Conservation (phyloP, 2,797 vertebrate genomes). For the Anomalospiza imberbis region DNA sequence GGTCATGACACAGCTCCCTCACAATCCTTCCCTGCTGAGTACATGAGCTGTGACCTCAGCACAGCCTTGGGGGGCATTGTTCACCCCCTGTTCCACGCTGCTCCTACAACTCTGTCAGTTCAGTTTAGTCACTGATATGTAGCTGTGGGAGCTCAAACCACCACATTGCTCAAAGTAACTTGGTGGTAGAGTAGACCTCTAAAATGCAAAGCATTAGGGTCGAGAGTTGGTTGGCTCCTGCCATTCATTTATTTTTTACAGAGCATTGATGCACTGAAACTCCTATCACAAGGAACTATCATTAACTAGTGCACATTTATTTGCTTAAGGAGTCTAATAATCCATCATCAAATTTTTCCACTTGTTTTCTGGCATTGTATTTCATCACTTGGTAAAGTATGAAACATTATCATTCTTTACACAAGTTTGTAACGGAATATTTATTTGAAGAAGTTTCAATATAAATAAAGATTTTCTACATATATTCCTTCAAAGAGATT, state of each 20-base stretch:
- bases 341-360: constrained; percentile 75
- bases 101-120: fast-evolving
- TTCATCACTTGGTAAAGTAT: constrained; percentile 74
- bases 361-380: constrained; percentile 73
- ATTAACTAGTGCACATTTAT: constrained; percentile 70
- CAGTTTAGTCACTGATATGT: neutral
- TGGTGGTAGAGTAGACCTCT: neutral
- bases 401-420: constrained; percentile 75
- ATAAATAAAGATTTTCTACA: constrained; percentile 76
- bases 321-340: constrained; percentile 68
- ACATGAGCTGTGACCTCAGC: neutral
- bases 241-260: constrained; percentile 6
- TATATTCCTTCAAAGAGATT: constrained; percentile 70
- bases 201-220: neutral
- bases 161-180: neutral
- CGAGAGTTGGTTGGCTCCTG: neutral
- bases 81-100: neutral
- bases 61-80: neutral
- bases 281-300: constrained; percentile 43
- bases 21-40: neutral
- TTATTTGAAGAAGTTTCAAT: constrained; percentile 77
- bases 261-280: constrained; percentile 36
- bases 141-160: neutral
- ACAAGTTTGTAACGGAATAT: constrained; percentile 71
- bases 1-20: neutral